Conservation (phyloP, 2,113 vertebrate genomes). For the Brachionichthys hirsutus region DNA sequence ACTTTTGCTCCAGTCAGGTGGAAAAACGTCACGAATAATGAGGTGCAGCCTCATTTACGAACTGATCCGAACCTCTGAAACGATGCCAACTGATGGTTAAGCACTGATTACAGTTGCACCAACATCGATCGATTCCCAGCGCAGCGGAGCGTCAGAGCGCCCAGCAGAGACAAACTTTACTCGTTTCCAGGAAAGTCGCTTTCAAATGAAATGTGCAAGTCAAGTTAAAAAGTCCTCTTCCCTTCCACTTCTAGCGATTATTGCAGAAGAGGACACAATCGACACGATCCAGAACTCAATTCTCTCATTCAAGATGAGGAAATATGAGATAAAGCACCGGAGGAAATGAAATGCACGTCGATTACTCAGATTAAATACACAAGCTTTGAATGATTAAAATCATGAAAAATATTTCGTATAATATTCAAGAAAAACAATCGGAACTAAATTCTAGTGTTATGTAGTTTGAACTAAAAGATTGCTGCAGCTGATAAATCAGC, state of each 20-base stretch:
- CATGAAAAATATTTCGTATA: constrained; percentile 54
- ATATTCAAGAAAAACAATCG: constrained; percentile 46
- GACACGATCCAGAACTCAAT: constrained; percentile 68
- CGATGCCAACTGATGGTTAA: constrained; percentile 25
- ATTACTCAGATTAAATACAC: constrained; percentile 69
- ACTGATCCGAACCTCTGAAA: constrained; percentile 34
- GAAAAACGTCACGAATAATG: constrained; percentile 39
- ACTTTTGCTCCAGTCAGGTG: constrained; percentile 24
- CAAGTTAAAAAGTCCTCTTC: constrained; percentile 67
- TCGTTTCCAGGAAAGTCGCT: constrained; percentile 25
- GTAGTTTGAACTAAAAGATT: constrained; percentile 61
- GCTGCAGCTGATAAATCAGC: constrained; percentile 53
- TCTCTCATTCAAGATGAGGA: constrained; percentile 36
- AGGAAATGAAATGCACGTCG: constrained; percentile 62
- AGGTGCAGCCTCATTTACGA: constrained; percentile 38
- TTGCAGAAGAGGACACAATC: constrained; percentile 91
- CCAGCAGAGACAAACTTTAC: constrained; percentile 29
- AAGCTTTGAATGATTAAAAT: constrained; percentile 67
- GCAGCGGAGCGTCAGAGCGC: constrained; percentile 41
- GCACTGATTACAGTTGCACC: constrained; percentile 34
- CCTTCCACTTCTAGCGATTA: constrained; percentile 78
- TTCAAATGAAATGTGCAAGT: constrained; percentile 37
- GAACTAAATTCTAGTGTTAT: constrained; percentile 65
- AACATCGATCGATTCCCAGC: constrained; percentile 25
- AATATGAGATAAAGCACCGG: constrained; percentile 47